Conservation (phyloP, 2,888 invertebrate species). For the Prionchulus punctatus region DNA sequence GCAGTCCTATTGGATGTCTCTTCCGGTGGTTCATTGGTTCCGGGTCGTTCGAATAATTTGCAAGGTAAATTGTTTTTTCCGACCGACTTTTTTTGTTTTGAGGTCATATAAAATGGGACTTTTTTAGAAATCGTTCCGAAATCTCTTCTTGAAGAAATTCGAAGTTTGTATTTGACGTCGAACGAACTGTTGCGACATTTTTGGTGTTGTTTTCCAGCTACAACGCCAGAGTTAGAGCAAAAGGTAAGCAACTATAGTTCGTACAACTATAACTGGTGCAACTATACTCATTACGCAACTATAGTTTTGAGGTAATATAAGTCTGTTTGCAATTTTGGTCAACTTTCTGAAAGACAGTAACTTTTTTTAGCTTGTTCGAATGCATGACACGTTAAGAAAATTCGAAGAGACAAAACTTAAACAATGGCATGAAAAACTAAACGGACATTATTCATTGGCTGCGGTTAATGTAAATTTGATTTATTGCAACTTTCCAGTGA, state of each 20-base stretch:
- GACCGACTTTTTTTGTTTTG: no score
- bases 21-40: no score
- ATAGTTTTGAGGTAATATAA: no score
- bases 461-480: background rate
- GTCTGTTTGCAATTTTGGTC: no score
- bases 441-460: constrained; percentile 9
- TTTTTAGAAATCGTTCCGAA: background rate
- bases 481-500: no score
- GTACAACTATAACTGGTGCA: constrained; percentile 14
- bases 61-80: no score
- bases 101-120: no score
- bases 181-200: constrained; percentile 80
- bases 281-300: constrained; percentile 21
- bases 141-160: constrained; percentile 48
- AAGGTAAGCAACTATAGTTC: no score
- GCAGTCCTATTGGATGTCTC: no score
- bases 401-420: constrained; percentile 17
- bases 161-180: constrained; percentile 64
- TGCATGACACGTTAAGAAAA: constrained; percentile 17
- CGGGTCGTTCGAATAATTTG: no score
- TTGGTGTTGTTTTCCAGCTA: constrained; percentile 77
- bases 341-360: no score
- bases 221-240: constrained; percentile 54
- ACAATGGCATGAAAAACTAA: background rate
- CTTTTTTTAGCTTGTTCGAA: constrained; percentile 4